Evolutionary conservation across 1,140 invertebrate species (phyloP).

Genomic region (Calliphora vicina): DNA sequence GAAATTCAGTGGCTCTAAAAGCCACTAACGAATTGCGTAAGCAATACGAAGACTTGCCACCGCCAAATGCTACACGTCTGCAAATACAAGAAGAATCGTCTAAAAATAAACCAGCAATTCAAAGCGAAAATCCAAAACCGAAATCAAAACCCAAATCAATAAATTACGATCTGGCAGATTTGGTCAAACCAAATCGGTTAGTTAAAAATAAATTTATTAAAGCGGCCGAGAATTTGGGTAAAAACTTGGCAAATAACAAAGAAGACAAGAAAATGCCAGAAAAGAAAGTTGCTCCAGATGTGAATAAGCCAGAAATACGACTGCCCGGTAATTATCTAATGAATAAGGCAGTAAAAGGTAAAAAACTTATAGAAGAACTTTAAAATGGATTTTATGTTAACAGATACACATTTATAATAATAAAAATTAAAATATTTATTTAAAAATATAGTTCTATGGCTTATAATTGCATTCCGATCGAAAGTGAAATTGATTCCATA

Average conservation of each 20-base stretch:
- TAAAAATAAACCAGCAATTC: background rate
- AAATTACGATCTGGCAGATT: constrained; percentile 56
- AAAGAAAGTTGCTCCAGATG: background rate
- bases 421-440: background rate
- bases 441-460: too few relatives aligned
- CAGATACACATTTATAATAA: too few relatives aligned
- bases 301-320: background rate
- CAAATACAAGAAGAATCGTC: constrained; percentile 24
- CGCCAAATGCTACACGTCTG: constrained; percentile 14
- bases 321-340: background rate
- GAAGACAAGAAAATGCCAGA: background rate
- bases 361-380: constrained; percentile 1
- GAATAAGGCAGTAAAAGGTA: background rate
- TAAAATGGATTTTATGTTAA: background rate
- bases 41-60: constrained; percentile 50
- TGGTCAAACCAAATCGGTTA: constrained; percentile 56
- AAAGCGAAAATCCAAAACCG: background rate
- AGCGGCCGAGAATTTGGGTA: constrained; percentile 49
- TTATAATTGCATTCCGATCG: too few relatives aligned
- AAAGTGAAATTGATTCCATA: too few relatives aligned
- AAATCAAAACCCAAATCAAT: constrained; percentile 34
- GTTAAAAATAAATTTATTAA: constrained; percentile 54
- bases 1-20: constrained; percentile 62
- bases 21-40: constrained; percentile 51
- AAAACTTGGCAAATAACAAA: background rate